These are phyloP conservation scores for Ectemnius continuus DNA, from an alignment of 2,888 invertebrate species.

Conservation along the genomic window DNA sequence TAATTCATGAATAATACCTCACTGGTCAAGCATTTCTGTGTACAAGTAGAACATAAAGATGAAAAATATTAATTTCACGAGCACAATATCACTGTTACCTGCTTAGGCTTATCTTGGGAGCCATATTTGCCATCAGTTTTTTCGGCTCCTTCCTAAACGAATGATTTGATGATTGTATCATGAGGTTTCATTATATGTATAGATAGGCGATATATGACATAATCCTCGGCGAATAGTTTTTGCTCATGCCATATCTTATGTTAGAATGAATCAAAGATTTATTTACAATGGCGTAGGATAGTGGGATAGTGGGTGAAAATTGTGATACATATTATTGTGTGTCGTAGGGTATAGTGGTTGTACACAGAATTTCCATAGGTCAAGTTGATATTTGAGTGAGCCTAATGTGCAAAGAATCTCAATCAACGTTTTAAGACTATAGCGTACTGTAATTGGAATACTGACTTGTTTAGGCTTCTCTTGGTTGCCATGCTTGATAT, in stretches of 20 bases:
- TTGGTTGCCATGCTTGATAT: conserved; percentile 93
- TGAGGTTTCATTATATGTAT: conserved; percentile 56
- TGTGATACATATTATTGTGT: not conserved
- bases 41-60: conserved; percentile 39
- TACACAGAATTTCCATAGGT: not conserved
- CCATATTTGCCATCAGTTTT: conserved; percentile 94
- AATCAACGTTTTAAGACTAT: too few species aligned
- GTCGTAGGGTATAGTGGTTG: not conserved
- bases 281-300: not conserved
- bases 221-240: not conserved
- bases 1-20: not conserved
- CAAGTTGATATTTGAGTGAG: too few species aligned
- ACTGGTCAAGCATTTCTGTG: conserved; percentile 12
- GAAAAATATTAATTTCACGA: conserved; percentile 55
- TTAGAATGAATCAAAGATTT: not conserved
- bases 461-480: conserved; percentile 91
- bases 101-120: conserved; percentile 94
- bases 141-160: conserved; percentile 88
- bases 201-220: conserved; percentile 24
- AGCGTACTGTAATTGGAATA: conserved; percentile 2
- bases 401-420: too few species aligned
- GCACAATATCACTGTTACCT: conserved; percentile 79
- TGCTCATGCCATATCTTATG: not conserved
- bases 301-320: not conserved
- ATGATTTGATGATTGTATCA: conserved; percentile 67